phyloP scores from a whole-genome alignment of 2,888 invertebrate genomes.

The Willowsia nigromaculata region DNA sequence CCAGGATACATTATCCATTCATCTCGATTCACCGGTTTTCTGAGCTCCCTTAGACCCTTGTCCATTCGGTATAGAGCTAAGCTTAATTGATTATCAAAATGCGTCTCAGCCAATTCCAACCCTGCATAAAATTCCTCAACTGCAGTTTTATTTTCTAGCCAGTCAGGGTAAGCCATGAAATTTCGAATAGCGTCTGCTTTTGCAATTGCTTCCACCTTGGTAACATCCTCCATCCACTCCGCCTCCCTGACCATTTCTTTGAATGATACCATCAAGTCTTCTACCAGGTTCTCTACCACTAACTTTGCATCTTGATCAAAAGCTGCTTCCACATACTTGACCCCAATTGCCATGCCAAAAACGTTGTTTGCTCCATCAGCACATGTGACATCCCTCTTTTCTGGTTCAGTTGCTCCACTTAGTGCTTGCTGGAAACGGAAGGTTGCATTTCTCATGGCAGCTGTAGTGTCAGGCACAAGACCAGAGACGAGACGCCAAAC shows the following conservation, averaged over 20 bases:
- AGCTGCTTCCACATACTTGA: constrained; percentile 75
- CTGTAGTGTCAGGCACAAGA: constrained; percentile 73
- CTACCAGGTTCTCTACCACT: constrained; percentile 87
- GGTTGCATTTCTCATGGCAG: constrained; percentile 75
- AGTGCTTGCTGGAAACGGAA: constrained; percentile 77
- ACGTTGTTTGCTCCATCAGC: constrained; percentile 68
- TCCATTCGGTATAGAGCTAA: constrained; percentile 61
- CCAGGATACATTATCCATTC: constrained; percentile 81
- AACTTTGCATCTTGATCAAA: constrained; percentile 75
- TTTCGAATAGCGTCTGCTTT: constrained; percentile 83
- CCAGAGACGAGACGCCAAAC: constrained; percentile 74
- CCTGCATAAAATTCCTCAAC: constrained; percentile 87
- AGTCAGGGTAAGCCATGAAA: constrained; percentile 87
- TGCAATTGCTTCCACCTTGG: constrained; percentile 85
- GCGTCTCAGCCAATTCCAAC: constrained; percentile 5
- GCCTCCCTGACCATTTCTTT: constrained; percentile 85
- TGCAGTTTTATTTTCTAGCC: constrained; percentile 85
- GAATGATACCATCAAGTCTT: constrained; percentile 88
- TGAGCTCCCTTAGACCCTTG: constrained; percentile 53
- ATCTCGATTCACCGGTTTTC: constrained; percentile 67
- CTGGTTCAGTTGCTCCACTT: constrained; percentile 74
- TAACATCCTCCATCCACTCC: constrained; percentile 90
- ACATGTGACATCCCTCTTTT: constrained; percentile 70
- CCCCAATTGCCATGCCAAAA: constrained; percentile 77
- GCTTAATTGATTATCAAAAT: constrained; percentile 17